Conservation (phyloP, 2,113 vertebrate species). For the Varanus komodoensis region DNA sequence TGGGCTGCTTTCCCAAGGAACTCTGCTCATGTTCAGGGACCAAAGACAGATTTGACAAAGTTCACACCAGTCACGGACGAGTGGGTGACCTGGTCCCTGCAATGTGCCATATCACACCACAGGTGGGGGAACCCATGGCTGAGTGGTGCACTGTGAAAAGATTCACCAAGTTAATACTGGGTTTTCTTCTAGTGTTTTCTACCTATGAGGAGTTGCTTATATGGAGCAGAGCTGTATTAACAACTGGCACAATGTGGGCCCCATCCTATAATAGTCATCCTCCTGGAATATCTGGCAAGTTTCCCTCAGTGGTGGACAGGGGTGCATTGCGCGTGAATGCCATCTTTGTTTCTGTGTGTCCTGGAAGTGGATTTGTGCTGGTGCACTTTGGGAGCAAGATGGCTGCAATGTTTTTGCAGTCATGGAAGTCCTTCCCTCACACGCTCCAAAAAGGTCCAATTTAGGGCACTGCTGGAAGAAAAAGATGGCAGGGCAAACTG, state of each 20-base stretch:
- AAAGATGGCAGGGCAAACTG: no score
- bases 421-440: no score
- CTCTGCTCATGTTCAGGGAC: background rate
- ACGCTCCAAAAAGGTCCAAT: no score
- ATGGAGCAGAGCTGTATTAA: background rate
- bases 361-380: background rate
- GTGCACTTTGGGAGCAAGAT: background rate
- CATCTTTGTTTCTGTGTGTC: background rate
- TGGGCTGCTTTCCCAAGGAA: background rate
- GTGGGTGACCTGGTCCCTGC: background rate
- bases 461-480: no score
- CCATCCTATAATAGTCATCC: background rate
- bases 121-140: no score
- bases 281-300: background rate
- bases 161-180: background rate
- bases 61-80: background rate
- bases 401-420: background rate
- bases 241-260: background rate
- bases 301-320: background rate
- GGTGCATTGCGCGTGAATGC: background rate
- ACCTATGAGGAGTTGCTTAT: background rate
- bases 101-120: background rate
- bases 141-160: background rate
- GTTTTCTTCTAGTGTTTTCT: background rate
- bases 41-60: background rate